Evolutionary conservation across 2,113 vertebrate genomes (phyloP), one percentile per base, ranked within the genome.

Genomic region (Motacilla alba): DNA sequence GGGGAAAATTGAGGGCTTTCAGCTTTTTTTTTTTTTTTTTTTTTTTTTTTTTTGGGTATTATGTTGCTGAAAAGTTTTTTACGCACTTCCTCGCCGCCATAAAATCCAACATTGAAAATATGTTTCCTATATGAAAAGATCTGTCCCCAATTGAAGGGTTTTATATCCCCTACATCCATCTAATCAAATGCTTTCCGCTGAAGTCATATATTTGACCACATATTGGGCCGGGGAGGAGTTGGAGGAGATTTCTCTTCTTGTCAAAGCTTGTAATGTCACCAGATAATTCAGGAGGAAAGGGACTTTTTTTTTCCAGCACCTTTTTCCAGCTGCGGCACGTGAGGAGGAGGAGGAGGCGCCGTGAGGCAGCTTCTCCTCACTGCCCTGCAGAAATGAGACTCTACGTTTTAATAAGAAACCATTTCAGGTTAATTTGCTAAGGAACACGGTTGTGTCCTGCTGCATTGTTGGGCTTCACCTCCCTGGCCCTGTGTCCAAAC

Each of bases 51-150:
- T 15, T 16, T 28, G 47, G 60, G 73, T 94, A 89, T 96, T 93
- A 94, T 82, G 86, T 94, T 96, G 88, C 95, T 58, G 86, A 93
- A 87, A 87, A 91, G 69, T 84, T 95, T 95, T 94, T 96, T 82
- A 94, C 80, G 5, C 73, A 72, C 66, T 95, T 96, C 93, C 92
- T 94, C 77, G 9, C 69, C 41, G 92, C 87, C 92, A 50, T 86
- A 82, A 94, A 93, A 94, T 78, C 76, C 77, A 68, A 46, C 91
- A 23, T 87, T 92, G 89, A 60, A 95, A 97, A 87, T 97, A 74
- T 75, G 90, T 96, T 97, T 96, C 86, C 95, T 95, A 78, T 93
- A 82, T 66, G 69, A 78, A 90, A 76, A 75, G 79, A 76, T 89
- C 95, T 92, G 8, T 62, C n/a, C 49, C 86, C 79, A 82, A 84